Conservation (phyloP, 1,140 invertebrate genomes). For the Danaus melanippus region DNA sequence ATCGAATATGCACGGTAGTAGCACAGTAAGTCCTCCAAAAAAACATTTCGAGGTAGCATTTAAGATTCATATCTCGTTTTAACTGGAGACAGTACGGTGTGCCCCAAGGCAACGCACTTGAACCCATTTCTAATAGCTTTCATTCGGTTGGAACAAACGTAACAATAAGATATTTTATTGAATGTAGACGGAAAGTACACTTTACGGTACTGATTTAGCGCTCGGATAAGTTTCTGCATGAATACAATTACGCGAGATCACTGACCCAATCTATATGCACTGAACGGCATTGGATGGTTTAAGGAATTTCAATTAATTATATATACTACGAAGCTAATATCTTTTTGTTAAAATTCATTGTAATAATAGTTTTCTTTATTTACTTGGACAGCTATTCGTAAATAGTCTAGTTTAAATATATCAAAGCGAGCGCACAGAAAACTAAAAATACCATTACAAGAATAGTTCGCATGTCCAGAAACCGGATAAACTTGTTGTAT, state of each 20-base stretch:
- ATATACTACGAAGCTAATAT: too few species aligned
- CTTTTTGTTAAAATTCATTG: too few species aligned
- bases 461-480: too few species aligned
- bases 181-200: constrained; percentile 38
- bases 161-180: constrained; percentile 38
- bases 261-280: constrained; percentile 38
- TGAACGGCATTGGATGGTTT: constrained; percentile 5
- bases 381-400: too few species aligned
- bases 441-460: too few species aligned
- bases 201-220: constrained; percentile 58
- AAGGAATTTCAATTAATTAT: too few species aligned
- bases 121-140: constrained; percentile 29
- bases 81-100: constrained; percentile 30
- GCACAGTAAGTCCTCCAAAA: constrained; percentile 25
- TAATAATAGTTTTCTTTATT: too few species aligned
- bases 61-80: constrained; percentile 45
- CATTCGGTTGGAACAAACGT: constrained; percentile 35
- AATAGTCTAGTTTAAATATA: neutral
- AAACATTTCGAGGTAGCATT: constrained; percentile 34
- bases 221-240: constrained; percentile 56
- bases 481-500: too few species aligned
- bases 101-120: constrained; percentile 34
- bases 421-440: neutral
- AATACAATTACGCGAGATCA: constrained; percentile 55
- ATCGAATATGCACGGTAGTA: constrained; percentile 19